Conservation (phyloP, 2,113 vertebrate genomes). For the Porphyrio hochstetteri region DNA sequence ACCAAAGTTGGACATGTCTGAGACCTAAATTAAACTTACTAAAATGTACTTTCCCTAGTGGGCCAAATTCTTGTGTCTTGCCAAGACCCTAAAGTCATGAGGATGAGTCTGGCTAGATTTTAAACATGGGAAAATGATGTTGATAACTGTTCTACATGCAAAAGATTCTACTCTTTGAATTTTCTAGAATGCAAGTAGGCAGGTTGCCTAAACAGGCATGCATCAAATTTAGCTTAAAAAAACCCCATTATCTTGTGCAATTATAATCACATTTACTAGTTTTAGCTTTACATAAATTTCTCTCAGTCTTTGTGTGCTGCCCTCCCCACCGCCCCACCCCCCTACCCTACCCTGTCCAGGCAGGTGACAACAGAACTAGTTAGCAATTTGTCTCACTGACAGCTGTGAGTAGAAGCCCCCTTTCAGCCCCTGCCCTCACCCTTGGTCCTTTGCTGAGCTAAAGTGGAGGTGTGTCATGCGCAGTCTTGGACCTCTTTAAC, state of each 20-base stretch:
- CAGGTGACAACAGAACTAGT: not conserved
- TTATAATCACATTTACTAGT: not conserved
- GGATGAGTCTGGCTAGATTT: not conserved
- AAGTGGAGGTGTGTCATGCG: accelerated
- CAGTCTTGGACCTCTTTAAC: not conserved
- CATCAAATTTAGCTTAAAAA: not conserved
- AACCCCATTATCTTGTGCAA: not conserved
- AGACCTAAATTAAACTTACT: not conserved
- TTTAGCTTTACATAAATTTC: not conserved
- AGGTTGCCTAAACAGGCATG: not conserved
- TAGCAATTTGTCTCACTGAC: not conserved
- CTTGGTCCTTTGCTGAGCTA: not conserved
- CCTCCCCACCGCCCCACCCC: no score
- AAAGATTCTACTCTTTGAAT: not conserved
- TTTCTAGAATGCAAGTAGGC: not conserved
- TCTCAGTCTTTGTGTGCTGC: not conserved
- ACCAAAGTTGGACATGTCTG: not conserved
- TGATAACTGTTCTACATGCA: not conserved
- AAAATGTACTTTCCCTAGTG: not conserved
- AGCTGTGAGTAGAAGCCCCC: not conserved
- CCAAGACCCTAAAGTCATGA: not conserved
- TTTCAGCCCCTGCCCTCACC: not conserved
- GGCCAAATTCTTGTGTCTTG: not conserved
- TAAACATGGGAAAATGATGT: not conserved
- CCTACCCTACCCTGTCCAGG: no score